phyloP scores from a whole-genome alignment of 2,888 invertebrate genomes.

The Philopedon plagiatum region DNA sequence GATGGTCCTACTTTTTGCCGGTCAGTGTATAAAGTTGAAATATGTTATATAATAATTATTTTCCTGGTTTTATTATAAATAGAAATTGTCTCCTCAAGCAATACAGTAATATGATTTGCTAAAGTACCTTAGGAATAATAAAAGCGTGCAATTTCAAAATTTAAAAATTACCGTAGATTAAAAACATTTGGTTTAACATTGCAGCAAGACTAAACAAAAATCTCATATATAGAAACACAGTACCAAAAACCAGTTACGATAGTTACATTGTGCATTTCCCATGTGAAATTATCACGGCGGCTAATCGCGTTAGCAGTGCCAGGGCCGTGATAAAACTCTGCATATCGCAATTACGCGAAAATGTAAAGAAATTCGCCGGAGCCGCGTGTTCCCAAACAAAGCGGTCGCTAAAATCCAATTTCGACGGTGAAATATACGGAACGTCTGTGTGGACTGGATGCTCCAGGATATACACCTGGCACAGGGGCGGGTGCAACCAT shows the following conservation, averaged over 20 bases:
- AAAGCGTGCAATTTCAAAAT: background rate
- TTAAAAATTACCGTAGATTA: background rate
- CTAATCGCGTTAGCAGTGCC: slow-evolving; percentile 41
- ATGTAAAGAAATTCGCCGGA: slow-evolving; percentile 44
- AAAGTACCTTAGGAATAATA: too few species aligned
- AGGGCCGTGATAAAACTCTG: slow-evolving; percentile 42
- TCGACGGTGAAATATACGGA: slow-evolving; percentile 35
- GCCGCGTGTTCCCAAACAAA: slow-evolving; percentile 38
- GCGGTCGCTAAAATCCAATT: slow-evolving; percentile 45
- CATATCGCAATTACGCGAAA: slow-evolving; percentile 45
- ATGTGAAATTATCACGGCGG: slow-evolving; percentile 41
- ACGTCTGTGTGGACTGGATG: slow-evolving; percentile 25
- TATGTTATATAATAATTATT: too few species aligned
- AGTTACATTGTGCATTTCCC: slow-evolving; percentile 38
- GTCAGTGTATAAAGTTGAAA: too few species aligned
- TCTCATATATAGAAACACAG: slow-evolving; percentile 16
- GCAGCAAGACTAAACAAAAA: background rate
- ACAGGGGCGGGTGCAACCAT: slow-evolving; percentile 3
- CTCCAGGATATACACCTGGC: slow-evolving; percentile 15
- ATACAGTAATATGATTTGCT: too few species aligned
- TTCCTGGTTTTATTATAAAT: too few species aligned
- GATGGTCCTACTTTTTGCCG: too few species aligned
- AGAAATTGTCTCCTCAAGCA: too few species aligned
- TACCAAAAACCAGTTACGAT: slow-evolving; percentile 20
- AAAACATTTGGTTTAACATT: background rate